Base-by-base conservation (phyloP, 2,797 vertebrate species). In the Lepilemur septentrionalis region DNA sequence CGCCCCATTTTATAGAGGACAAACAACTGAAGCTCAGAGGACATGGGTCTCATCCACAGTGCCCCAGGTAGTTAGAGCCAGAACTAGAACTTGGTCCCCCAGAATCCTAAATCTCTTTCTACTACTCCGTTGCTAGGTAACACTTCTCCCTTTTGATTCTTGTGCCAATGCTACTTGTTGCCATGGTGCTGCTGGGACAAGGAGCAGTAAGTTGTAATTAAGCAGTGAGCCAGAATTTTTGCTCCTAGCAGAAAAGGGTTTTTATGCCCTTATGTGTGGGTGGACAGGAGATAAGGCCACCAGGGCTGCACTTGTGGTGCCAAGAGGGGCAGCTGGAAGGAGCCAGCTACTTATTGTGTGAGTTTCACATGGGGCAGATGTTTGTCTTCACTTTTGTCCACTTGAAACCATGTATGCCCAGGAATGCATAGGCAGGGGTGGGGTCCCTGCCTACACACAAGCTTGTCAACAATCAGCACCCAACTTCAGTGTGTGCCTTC, bases 151-250 rank as follows among this genome's bases (percentile, higher is more conserved):
- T 87, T 93, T 95, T 7, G 86, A 95, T 94, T 97, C 91, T 93
- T 69, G 50, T 94, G 87, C 97, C 96, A 91, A 6, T 95, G 97
- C 96, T 97, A 97, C 97, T 97, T 98, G 97, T 98, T 98, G 97
- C 97, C 97, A 98, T 98, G 97, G 97, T 43, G 50, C 87, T 94
- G 81, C 97, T 79, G 97, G 97, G 94, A 97, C 97, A 95, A 92
- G 83, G 84, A 97, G 73, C 91, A 76, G 88, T 90, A 94, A 79
- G 80, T 91, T 97, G 96, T 97, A 97, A 98, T 98, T 98, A 97
- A 96, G 94, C 93, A 92, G 89, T 41, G 84, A 95, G 95, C 91
- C 85, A 76, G 87, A 90, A 87, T 97, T 67, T 91, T 91, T 81
- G 89, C 95, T 97, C 35, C 76, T 48, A 35, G 61, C 59, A 90